Base-by-base conservation (phyloP, 2,113 vertebrate genomes). In the Balaeniceps rex region DNA sequence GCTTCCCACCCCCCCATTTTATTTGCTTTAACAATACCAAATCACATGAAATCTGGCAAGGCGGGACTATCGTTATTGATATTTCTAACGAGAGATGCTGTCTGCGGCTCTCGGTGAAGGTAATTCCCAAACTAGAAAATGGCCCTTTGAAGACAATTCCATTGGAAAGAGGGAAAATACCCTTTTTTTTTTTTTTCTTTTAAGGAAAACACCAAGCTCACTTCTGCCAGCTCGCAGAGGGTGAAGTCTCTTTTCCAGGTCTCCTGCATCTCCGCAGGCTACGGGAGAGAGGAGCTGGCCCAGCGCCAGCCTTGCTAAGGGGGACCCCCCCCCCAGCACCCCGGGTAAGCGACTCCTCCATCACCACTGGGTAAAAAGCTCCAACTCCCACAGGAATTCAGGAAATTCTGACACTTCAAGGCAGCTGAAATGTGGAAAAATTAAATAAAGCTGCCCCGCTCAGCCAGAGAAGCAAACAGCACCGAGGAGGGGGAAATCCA, bases 341-440 rank as follows among this genome's bases (percentile, higher is more conserved):
- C 33, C 5, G 0, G 17, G 31, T 66, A 80, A 61, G 54, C 4
- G 4, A 14, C 28, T 83, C 28, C 34, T 68, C 77, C 68, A 70
- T 13, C 42, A 38, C 47, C 3, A 0, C 38, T 26, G n/a, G 42
- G 34, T 29, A 58, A 64, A 90, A 89, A 79, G 8, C 64, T 82
- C 31, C 87, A 75, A 11, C 38, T 88, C 93, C 75, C 82, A 40
- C 63, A 66, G 74, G 91, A 82, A 77, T 90, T 89, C 42, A n/a
- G 63, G 70, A 95, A 92, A 95, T 71, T 91, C 91, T 94, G 91
- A 93, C 86, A 87, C 60, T 80, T 87, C 78, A 10, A 29, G 5
- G 2, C 70, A 83, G 69, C 26, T 28, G 76, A 96, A 83, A 92
- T 5, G 47, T 95, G 94, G 95, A 95, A 96, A 91, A 96, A 88